Evolutionary conservation across 2,113 vertebrate genomes (phyloP).

Genomic region (Perca flavescens): DNA sequence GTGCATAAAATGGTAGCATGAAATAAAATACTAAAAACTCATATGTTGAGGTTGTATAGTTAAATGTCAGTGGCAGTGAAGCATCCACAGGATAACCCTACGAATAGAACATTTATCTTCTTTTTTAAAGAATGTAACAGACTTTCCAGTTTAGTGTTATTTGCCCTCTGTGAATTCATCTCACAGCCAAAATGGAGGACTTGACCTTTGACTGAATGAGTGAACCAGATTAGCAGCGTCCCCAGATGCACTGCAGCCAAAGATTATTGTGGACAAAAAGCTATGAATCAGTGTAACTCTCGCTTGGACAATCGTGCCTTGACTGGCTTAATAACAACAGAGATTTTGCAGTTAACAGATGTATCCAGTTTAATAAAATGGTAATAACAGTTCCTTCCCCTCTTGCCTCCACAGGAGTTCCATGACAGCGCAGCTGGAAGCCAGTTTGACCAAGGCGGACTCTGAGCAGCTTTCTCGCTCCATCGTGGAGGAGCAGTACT

Average conservation of each 20-base stretch:
- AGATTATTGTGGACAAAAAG: not conserved
- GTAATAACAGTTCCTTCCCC: not conserved
- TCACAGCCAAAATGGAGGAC: constrained; percentile 7
- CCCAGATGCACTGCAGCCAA: not conserved
- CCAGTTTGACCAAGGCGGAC: constrained; percentile 94
- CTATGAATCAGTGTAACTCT: not conserved
- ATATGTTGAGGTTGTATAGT: not conserved
- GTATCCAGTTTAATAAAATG: not conserved
- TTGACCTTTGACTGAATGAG: constrained; percentile 21
- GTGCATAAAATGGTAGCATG: too few relatives aligned
- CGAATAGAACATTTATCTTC: not conserved
- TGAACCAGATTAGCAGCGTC: constrained; percentile 18
- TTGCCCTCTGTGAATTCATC: constrained; percentile 12
- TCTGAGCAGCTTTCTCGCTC: constrained; percentile 95
- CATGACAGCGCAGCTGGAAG: constrained; percentile 91
- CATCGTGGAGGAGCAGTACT: constrained; percentile 96
- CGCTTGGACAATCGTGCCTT: constrained; percentile 14
- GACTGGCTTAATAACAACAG: constrained; percentile 8
- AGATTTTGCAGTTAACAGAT: constrained; percentile 2
- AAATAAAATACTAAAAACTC: not conserved
- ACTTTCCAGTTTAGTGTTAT: constrained; percentile 27
- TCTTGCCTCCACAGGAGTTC: constrained; percentile 86
- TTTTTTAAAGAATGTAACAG: constrained; percentile 13
- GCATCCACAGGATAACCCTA: not conserved
- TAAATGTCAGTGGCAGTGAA: not conserved